phyloP scores from a whole-genome alignment of 2,113 vertebrate species.

The Lophotis ruficrista region DNA sequence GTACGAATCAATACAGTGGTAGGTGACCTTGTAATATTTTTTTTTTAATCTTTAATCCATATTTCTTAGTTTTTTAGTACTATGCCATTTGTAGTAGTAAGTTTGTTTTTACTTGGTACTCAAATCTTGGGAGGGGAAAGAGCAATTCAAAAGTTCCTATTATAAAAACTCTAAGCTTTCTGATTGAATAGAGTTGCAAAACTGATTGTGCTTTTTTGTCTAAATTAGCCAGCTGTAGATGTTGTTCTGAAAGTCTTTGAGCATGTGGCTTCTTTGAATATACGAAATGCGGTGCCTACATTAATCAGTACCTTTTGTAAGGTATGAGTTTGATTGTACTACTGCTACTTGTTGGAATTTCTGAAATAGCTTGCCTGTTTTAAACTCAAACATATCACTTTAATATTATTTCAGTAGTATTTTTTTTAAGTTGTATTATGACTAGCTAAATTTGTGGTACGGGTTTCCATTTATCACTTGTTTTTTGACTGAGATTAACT shows the following conservation, averaged over 20 bases:
- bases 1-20: constrained; percentile 81
- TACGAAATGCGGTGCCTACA: constrained; percentile 71
- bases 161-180: neutral
- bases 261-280: constrained; percentile 77
- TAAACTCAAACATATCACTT: neutral
- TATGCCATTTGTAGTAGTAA: neutral
- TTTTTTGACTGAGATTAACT: neutral
- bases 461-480: neutral
- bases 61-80: neutral
- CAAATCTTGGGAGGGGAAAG: neutral
- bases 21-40: constrained; percentile 61
- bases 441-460: neutral
- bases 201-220: constrained; percentile 46
- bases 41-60: neutral
- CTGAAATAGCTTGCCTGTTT: neutral
- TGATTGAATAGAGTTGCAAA: neutral
- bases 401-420: neutral
- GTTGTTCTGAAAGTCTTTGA: constrained; percentile 85
- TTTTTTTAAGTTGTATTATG: neutral
- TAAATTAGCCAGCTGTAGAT: constrained; percentile 80
- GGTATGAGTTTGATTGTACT: constrained; percentile 74
- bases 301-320: constrained; percentile 82
- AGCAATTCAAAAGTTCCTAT: neutral
- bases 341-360: neutral
- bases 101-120: neutral